Conservation (phyloP, 2,888 invertebrate species). For the Tuberolachnus salignus region DNA sequence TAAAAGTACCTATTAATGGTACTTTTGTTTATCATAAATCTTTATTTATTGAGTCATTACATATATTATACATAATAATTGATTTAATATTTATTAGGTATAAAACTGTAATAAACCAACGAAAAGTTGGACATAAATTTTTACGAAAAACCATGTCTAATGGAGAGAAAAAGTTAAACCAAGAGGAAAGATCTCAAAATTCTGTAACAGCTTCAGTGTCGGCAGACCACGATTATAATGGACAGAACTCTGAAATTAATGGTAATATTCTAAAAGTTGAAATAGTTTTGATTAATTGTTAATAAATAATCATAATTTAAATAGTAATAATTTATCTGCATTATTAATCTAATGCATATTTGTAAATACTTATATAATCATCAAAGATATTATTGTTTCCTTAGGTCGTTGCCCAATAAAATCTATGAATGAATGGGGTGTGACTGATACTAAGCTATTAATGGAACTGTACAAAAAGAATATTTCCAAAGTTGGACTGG, state of each 20-base stretch:
- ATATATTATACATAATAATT: no score
- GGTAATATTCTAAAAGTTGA: conserved; percentile 3
- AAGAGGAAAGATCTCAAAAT: conserved; percentile 19
- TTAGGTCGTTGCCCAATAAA: conserved; percentile 8
- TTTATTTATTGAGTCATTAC: no score
- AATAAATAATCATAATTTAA: neutral
- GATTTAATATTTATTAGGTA: conserved; percentile 13
- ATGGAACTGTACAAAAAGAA: conserved; percentile 49
- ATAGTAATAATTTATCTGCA: no score
- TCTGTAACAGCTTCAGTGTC: conserved; percentile 42
- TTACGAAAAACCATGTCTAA: conserved; percentile 12
- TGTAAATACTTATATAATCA: neutral
- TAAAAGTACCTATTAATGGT: no score
- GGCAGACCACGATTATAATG: conserved; percentile 52
- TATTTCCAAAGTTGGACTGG: conserved; percentile 47
- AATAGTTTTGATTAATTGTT: neutral
- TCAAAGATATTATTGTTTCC: neutral
- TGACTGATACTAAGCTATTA: conserved; percentile 33
- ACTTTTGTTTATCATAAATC: no score
- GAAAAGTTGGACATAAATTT: conserved; percentile 16
- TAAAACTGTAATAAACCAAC: conserved; percentile 45
- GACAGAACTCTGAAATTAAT: conserved; percentile 34
- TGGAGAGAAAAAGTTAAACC: neutral
- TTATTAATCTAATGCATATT: neutral
- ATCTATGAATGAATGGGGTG: conserved; percentile 45